Conservation (phyloP, 2,888 invertebrate genomes). For the Saturnia pavonia region DNA sequence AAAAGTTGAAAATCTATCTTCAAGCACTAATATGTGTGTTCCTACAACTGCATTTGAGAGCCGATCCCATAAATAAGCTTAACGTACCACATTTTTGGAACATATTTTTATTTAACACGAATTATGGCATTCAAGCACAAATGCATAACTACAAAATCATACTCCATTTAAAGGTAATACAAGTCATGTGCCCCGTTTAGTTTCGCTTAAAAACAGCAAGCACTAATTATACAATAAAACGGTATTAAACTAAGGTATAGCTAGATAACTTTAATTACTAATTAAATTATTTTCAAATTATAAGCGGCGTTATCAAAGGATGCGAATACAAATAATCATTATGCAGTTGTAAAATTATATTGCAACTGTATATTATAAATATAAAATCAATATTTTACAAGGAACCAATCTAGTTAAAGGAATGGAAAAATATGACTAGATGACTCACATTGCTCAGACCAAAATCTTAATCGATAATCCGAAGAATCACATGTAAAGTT, state of each 20-base stretch:
- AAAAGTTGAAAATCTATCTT: no score
- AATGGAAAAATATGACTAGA: background rate
- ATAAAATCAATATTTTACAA: background rate
- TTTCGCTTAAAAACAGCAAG: background rate
- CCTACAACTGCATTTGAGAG: no score
- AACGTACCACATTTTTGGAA: no score
- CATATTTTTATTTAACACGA: no score
- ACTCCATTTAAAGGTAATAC: background rate
- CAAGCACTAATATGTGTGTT: no score
- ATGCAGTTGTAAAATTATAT: background rate
- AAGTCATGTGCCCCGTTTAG: background rate
- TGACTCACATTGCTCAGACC: background rate
- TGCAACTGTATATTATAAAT: background rate
- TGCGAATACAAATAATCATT: background rate
- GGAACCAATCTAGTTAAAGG: background rate
- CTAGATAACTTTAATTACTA: background rate
- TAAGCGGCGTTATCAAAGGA: background rate
- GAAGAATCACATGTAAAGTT: no score
- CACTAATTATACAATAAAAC: background rate
- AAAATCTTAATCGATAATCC: no score
- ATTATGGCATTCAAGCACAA: no score
- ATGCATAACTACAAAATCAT: background rate
- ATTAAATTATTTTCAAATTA: background rate
- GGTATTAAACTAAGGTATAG: background rate
- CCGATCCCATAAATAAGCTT: no score